phyloP scores from a whole-genome alignment of 1,140 invertebrate genomes.

The Luehdorfia chinensis region DNA sequence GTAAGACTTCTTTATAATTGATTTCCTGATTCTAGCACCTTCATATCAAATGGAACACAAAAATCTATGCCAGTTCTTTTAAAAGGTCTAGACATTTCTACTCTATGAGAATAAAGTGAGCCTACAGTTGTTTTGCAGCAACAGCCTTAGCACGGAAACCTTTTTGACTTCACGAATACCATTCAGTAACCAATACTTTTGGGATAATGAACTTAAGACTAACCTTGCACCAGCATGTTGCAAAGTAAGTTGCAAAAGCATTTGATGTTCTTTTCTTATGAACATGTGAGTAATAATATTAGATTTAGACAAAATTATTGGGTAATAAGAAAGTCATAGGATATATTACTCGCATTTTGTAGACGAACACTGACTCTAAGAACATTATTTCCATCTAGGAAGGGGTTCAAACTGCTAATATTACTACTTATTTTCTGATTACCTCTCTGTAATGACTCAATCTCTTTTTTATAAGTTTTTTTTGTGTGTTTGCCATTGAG shows the following conservation, averaged over 20 bases:
- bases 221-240: conserved; percentile 21
- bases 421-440: background rate
- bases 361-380: conserved; percentile 14
- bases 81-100: conserved; percentile 38
- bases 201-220: conserved; percentile 14
- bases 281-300: conserved; percentile 13
- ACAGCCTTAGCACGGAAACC: conserved; percentile 20
- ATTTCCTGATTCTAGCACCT: too few relatives aligned
- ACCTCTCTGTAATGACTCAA: background rate
- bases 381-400: conserved; percentile 8
- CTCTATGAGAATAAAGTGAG: conserved; percentile 32
- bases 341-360: conserved; percentile 17
- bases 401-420: conserved; percentile 13
- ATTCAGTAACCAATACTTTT: conserved; percentile 31
- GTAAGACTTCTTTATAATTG: too few relatives aligned
- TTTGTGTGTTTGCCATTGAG: background rate
- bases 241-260: too few relatives aligned
- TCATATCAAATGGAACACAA: too few relatives aligned
- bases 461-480: conserved; percentile 10
- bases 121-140: conserved; percentile 35
- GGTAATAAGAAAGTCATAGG: too few relatives aligned
- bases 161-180: conserved; percentile 27
- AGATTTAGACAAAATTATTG: conserved; percentile 17
- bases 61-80: conserved; percentile 23
- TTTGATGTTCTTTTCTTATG: conserved; percentile 17